Base-by-base conservation (phyloP, 1,140 invertebrate species). In the Melanaphis sacchari region DNA sequence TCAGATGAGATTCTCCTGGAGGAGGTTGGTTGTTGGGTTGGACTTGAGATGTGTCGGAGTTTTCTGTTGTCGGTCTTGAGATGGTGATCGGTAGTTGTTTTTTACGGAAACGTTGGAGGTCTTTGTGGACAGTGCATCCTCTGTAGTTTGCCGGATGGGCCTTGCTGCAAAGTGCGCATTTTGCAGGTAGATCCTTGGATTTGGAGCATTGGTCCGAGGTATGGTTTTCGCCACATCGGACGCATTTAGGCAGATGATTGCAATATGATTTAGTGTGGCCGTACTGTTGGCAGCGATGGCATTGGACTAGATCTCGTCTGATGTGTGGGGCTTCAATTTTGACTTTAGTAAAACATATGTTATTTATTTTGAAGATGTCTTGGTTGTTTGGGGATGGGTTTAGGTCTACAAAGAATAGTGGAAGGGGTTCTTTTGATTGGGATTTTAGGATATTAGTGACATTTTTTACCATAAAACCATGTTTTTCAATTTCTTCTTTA, bases 201-300 rank as follows among this genome's bases (percentile, higher is more conserved):
- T 43, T 43, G 43, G 43, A 43, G 8, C 43, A 43, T 9, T 43
- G 43, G 43, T 43, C 43, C 0, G 43, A 43, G 8, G 43, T 43
- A 43, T 36, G 59, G 31, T 76, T 76, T 76, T 93, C 92, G 15
- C 94, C 95, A 94, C 95, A 95, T 94, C 95, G 95, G 9, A 95
- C 95, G 92, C 95, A 95, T 52, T 94, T 93, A 24, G 84, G 94
- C 84, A 76, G 81, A 89, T 94, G 94, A 24, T 76, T 94, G 88
- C 95, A 95, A 81, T 95, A 95, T 22, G 93, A 88, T 94, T 95
- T 95, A 18, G 95, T 95, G 52, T 94, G 90, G 24, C 90, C 91
- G 89, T 94, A 94, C 36, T 93, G 49, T 49, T 93, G 90, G 84
- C 93, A 94, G 15, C 93, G 59, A 9, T 49, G 82, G 46, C 93